These are phyloP conservation scores for Tipula unca DNA, from an alignment of 2,888 invertebrate species.

Conservation along the genomic window DNA sequence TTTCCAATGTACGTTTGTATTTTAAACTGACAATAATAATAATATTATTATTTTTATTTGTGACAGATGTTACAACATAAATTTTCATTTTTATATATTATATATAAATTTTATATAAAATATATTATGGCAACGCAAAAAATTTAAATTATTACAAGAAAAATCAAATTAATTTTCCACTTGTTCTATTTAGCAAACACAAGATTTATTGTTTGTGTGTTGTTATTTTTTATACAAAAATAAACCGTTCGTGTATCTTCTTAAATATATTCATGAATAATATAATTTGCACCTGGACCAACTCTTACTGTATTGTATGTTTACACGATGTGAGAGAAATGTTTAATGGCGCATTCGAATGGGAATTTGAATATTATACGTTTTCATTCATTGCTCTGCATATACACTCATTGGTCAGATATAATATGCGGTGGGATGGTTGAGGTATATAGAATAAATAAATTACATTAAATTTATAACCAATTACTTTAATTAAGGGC, in stretches of 20 bases:
- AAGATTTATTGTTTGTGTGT: neutral
- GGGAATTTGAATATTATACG: neutral
- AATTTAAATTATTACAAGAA: neutral
- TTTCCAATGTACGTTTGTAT: neutral
- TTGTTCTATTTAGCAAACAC: neutral
- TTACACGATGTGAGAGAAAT: neutral
- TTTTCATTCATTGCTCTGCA: neutral
- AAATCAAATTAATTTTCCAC: slow-evolving; percentile 14
- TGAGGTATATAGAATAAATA: too few relatives aligned
- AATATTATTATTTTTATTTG: neutral
- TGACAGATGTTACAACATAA: slow-evolving; percentile 8
- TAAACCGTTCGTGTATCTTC: neutral
- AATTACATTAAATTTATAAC: too few relatives aligned
- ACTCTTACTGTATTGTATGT: neutral
- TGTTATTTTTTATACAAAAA: neutral
- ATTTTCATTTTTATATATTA: neutral
- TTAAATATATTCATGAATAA: neutral
- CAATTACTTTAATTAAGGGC: too few relatives aligned
- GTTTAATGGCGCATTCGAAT: neutral
- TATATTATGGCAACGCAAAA: neutral
- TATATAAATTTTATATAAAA: neutral
- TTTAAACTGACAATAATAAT: slow-evolving; percentile 14
- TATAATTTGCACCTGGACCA: neutral
- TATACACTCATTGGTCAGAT: too few relatives aligned
- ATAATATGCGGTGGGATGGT: too few relatives aligned